Base-by-base conservation (phyloP, 2,797 vertebrate genomes). In the Eulemur albifrons region DNA sequence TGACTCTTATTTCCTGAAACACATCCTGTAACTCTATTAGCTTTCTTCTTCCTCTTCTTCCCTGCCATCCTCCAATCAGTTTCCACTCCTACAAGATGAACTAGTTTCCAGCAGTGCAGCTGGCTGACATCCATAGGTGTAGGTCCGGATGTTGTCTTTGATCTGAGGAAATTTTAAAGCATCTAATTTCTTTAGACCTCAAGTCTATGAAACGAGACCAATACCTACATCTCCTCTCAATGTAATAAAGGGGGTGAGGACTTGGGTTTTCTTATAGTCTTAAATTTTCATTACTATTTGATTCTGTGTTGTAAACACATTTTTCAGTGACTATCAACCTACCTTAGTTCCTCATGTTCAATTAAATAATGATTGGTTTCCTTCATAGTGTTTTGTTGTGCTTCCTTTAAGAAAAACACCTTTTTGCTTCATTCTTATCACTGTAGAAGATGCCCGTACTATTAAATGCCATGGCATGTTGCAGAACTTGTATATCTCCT, bases 101-200 rank as follows among this genome's bases (percentile, higher is more conserved):
- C 59, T 48, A 11, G 21, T 25, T 80, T 35, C 79, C 35, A 87
- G 52, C 15, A 23, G 50, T 61, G 75, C 40, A 63, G 43, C 48
- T 80, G 43, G 50, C 15, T 20, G 3, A 25, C 3, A 59, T 7
- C 25, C 80, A 81, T 20, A 72, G 79, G 35, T 2, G 69, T 11
- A 30, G 20, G 20, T 52, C 50, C 21, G 10, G 40, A 81, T n/a
- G 30, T 43, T 57, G 23, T 9, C 43, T 95, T 48, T 77, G 63
- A 59, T 59, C 43, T 81, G 76, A 69, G 21, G 72, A 35, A 57
- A 85, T 84, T 83, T 75, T 70, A 61, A 65, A 70, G 52, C 38
- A 92, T 65, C 21, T 3, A 3, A n/a, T 61, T 95, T 72, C 40
- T 90, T 96, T 65, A 96, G 65, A 95, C 52, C 35, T 95, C 35